These are phyloP conservation scores for Diacarnus erythraeanus DNA, from an alignment of 37 sponge, comb jelly and placozoan species.

Conservation along the genomic window DNA sequence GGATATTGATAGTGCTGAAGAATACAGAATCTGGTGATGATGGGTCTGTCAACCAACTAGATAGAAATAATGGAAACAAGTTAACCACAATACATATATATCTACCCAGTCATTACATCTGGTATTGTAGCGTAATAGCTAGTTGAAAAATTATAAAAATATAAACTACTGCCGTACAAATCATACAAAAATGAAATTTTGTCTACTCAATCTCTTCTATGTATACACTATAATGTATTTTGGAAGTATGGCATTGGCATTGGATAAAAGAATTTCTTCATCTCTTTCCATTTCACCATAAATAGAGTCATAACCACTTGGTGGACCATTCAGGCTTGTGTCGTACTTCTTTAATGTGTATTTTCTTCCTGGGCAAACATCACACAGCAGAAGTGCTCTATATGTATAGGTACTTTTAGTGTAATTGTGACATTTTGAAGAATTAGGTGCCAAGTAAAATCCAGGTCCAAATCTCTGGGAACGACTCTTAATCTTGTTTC, in stretches of 20 bases:
- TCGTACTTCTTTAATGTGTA: constrained; percentile 31
- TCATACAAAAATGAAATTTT: too few relatives aligned
- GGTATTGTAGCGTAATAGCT: too few relatives aligned
- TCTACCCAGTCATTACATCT: too few relatives aligned
- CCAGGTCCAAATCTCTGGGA: constrained; percentile 77
- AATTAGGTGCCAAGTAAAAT: constrained; percentile 81
- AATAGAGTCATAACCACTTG: constrained; percentile 56
- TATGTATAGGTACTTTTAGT: constrained; percentile 54
- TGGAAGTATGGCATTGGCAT: constrained; percentile 52
- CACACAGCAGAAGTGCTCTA: constrained; percentile 70
- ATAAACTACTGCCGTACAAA: too few relatives aligned
- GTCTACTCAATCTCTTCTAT: constrained; percentile 55
- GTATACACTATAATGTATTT: constrained; percentile 67
- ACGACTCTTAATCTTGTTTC: constrained; percentile 19
- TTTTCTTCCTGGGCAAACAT: constrained; percentile 69
- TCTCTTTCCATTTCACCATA: constrained; percentile 44
- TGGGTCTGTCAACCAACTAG: too few relatives aligned
- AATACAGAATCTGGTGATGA: too few relatives aligned
- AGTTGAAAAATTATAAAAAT: too few relatives aligned
- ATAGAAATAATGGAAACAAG: too few relatives aligned
- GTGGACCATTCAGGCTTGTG: constrained; percentile 44
- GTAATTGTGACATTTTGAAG: constrained; percentile 83
- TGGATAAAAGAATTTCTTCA: constrained; percentile 64
- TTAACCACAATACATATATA: too few relatives aligned
- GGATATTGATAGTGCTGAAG: too few relatives aligned